Evolutionary conservation across 2,888 invertebrate genomes (phyloP).

Genomic region (Pelosia muscerda): DNA sequence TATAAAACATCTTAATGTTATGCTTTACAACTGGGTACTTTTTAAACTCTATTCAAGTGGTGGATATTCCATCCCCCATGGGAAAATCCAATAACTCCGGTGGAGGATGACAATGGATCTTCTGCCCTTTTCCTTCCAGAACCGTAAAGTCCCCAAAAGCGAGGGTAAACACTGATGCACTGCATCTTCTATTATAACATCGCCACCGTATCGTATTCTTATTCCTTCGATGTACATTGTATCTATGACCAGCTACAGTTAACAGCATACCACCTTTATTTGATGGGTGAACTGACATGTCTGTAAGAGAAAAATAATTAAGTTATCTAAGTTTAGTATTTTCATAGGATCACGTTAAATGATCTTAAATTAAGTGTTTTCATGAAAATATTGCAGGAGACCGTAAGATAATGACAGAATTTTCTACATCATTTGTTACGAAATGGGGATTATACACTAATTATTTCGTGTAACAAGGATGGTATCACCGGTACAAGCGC

Average conservation of each 20-base stretch:
- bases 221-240: slow-evolving; percentile 27
- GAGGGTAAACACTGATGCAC: slow-evolving; percentile 14
- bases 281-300: slow-evolving; percentile 8
- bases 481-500: no score
- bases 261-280: slow-evolving; percentile 14
- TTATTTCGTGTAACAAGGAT: no score
- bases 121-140: slow-evolving; percentile 9
- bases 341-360: neutral
- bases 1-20: no score
- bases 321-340: neutral
- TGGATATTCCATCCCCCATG: neutral
- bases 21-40: no score
- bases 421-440: no score
- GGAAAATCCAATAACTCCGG: slow-evolving; percentile 1
- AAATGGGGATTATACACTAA: no score
- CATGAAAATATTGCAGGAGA: no score
- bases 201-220: slow-evolving; percentile 27
- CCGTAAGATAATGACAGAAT: no score
- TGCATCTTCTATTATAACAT: slow-evolving; percentile 23
- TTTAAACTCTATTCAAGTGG: neutral
- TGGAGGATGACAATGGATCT: slow-evolving; percentile 11
- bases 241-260: slow-evolving; percentile 39
- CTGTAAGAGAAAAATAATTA: neutral
- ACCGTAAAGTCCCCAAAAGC: slow-evolving; percentile 17
- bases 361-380: no score